phyloP scores from a whole-genome alignment of 1,140 invertebrate genomes.

The Cydia fagiglandana region DNA sequence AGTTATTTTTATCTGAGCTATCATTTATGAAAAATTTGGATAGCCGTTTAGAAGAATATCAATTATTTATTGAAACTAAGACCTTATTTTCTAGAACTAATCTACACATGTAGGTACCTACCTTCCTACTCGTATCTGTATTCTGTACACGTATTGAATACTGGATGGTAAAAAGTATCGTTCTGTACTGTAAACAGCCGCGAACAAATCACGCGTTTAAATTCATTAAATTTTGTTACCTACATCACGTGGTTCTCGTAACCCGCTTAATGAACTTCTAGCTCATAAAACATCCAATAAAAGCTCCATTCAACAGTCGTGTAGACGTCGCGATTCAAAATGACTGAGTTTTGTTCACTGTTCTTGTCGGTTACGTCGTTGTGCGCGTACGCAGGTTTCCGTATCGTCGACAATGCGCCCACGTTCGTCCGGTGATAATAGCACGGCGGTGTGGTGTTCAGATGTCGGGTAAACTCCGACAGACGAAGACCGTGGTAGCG shows the following conservation, averaged over 20 bases:
- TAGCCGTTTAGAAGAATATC: too few species aligned
- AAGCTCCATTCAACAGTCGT: slow-evolving; percentile 7
- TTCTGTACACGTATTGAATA: too few species aligned
- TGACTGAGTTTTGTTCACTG: neutral
- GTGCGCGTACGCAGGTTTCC: neutral
- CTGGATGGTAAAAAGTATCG: too few species aligned
- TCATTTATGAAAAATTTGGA: too few species aligned
- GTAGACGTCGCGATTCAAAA: slow-evolving; percentile 33
- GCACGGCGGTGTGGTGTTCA: neutral
- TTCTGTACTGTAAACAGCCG: too few species aligned
- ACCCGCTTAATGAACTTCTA: slow-evolving; percentile 3
- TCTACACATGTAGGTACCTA: too few species aligned
- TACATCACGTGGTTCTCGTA: neutral
- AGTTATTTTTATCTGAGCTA: too few species aligned
- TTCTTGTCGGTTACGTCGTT: neutral
- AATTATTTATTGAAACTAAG: too few species aligned
- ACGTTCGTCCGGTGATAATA: slow-evolving; percentile 39
- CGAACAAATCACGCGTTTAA: neutral
- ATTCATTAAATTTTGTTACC: neutral
- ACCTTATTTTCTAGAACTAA: too few species aligned
- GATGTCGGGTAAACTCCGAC: neutral
- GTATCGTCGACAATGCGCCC: slow-evolving; percentile 38
- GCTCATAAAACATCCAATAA: slow-evolving; percentile 17
- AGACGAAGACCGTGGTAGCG: neutral
- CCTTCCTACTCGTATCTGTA: too few species aligned